Evolutionary conservation across 2,797 vertebrate genomes (phyloP).

Genomic region (Psittacula derbiana): DNA sequence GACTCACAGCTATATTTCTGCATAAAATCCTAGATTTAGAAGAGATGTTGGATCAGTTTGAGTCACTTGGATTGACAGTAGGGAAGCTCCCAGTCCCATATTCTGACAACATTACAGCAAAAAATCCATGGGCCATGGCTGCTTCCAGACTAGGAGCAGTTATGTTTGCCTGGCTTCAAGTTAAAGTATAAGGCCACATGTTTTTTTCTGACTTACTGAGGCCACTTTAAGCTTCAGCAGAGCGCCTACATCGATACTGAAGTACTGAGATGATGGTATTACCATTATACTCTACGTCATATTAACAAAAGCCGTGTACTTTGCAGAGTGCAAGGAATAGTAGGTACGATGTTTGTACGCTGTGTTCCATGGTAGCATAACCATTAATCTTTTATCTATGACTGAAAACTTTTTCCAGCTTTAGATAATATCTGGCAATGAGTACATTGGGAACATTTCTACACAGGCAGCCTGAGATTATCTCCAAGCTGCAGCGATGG

Average conservation of each 20-base stretch:
- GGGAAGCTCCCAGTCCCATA: not conserved
- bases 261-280: not conserved
- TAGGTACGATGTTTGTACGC: not conserved
- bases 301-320: not conserved
- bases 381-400: slow-evolving; percentile 41
- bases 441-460: not conserved
- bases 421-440: slow-evolving; percentile 45
- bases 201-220: not conserved
- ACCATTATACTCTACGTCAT: not conserved
- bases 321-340: not conserved
- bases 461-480: not conserved
- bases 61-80: not conserved
- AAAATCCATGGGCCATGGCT: fast-evolving
- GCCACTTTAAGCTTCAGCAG: not conserved
- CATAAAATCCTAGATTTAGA: not conserved
- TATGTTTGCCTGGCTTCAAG: not conserved
- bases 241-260: not conserved
- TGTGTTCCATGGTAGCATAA: not conserved
- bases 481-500: not conserved
- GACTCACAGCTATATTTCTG: not conserved
- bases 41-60: not conserved
- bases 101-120: not conserved
- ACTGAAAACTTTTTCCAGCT: slow-evolving; percentile 43
- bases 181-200: not conserved
- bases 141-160: not conserved